Conservation (phyloP, 2,113 vertebrate genomes). For the Motacilla alba region DNA sequence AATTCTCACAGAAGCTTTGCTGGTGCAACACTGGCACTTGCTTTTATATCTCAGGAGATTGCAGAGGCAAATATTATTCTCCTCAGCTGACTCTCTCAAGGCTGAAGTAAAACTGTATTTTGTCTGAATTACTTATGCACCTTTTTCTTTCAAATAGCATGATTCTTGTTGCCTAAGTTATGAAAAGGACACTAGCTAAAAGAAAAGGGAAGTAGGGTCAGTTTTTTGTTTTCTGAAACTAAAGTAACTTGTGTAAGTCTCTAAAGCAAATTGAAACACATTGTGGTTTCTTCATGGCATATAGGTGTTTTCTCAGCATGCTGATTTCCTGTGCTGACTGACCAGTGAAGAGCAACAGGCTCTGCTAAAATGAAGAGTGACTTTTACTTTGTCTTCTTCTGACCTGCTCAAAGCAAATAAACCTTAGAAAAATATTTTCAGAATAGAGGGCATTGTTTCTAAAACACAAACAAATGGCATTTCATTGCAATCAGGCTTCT, state of each 20-base stretch:
- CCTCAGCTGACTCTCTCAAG: neutral
- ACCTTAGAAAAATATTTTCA: neutral
- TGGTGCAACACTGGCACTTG: neutral
- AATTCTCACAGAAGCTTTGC: neutral
- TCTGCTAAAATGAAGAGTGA: neutral
- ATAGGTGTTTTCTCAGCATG: neutral
- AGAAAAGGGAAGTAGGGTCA: neutral
- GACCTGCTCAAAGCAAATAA: neutral
- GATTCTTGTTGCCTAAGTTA: neutral
- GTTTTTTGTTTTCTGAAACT: neutral
- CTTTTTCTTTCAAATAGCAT: neutral
- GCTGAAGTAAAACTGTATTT: neutral
- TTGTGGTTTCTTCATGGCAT: neutral
- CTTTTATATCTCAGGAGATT: neutral
- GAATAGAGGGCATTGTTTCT: neutral
- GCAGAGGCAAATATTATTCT: neutral
- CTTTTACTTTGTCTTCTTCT: neutral
- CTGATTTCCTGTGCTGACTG: conserved; percentile 29
- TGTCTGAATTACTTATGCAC: neutral
- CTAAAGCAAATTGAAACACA: neutral
- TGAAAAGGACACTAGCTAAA: neutral
- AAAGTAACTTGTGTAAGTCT: neutral
- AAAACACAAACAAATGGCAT: neutral
- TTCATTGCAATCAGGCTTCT: neutral
- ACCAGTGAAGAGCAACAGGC: neutral